phyloP scores from a whole-genome alignment of 2,113 vertebrate genomes.

The Tetraodon nigroviridis region DNA sequence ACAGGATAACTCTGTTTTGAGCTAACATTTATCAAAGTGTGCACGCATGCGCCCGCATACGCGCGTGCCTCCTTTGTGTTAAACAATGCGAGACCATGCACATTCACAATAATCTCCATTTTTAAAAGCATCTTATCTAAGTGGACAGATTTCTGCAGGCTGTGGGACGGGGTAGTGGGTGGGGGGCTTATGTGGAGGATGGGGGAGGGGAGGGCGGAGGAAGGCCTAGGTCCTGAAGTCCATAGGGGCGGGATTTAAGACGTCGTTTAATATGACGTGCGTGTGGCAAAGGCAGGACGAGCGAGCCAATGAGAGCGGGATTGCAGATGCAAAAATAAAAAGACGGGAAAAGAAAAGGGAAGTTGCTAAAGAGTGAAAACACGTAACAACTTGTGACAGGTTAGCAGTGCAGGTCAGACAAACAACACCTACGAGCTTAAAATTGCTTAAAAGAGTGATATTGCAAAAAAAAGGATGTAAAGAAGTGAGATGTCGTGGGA shows the following conservation, averaged over 20 bases:
- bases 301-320: conserved; percentile 10
- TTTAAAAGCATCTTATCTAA: conserved; percentile 72
- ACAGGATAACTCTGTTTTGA: conserved; percentile 14
- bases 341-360: conserved; percentile 10
- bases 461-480: background rate
- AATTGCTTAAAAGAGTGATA: conserved; percentile 11
- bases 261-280: conserved; percentile 39
- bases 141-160: conserved; percentile 69
- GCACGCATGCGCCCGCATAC: conserved; percentile 1
- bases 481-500: conserved; percentile 23
- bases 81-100: conserved; percentile 52
- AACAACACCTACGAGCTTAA: conserved; percentile 14
- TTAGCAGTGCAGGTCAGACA: conserved; percentile 17
- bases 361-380: conserved; percentile 34
- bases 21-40: conserved; percentile 9
- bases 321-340: conserved; percentile 13
- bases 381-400: conserved; percentile 44
- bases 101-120: conserved; percentile 66
- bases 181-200: conserved; percentile 21
- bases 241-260: conserved; percentile 50
- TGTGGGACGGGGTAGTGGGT: conserved; percentile 47
- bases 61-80: conserved; percentile 45
- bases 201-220: conserved; percentile 46
- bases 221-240: conserved; percentile 49
- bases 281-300: conserved; percentile 29